Evolutionary conservation across 2,113 vertebrate species (phyloP), one percentile per base, ranked within the genome.

Genomic region (Hucho hucho): DNA sequence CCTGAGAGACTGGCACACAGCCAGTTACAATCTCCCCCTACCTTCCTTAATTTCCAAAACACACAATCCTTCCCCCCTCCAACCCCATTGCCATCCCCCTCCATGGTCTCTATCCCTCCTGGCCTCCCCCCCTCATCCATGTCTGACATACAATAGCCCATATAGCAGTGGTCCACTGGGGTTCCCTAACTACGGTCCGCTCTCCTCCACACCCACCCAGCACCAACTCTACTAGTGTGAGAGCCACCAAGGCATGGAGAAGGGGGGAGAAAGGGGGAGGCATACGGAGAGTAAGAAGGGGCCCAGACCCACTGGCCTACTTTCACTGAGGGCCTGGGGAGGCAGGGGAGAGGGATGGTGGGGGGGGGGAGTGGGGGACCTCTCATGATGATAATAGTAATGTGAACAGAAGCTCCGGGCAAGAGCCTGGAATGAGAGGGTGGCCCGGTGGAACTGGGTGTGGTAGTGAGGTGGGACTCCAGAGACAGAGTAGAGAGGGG

Each of bases 1-100:
- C 79, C 77, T 73, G 77, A 80, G 81, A 86, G 82, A 78, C 72
- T 67, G 84, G 83, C 83, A 83, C 64, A 75, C 20, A 83, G 81
- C 85, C 87, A 89, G 84, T 87, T 83, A 86, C 69, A 79, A 70
- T 73, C 81, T 76, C 28, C 79, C 76, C 65, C 72, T n/a, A 43
- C 32, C 67, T 13, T 9, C 9, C 22, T 75, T 32, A 32, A 22
- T 67, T 72, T 78, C 47, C 14, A 32, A 70, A 64, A 64, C 63
- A 64, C 22, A 24, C 25, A 64, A 12, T 6, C 22, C 25, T 29
- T 70, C 66, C 63, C 6, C 64, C 77, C 73, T 74, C 79, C 53
- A 72, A 58, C 75, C 28, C 29, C 37, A 32, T 20, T 46, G 70
- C 65, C 59, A 22, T 63, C 75, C 75, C 74, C 79, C 49, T 75